phyloP scores from a whole-genome alignment of 2,113 vertebrate species.

The Pelobates fuscus region DNA sequence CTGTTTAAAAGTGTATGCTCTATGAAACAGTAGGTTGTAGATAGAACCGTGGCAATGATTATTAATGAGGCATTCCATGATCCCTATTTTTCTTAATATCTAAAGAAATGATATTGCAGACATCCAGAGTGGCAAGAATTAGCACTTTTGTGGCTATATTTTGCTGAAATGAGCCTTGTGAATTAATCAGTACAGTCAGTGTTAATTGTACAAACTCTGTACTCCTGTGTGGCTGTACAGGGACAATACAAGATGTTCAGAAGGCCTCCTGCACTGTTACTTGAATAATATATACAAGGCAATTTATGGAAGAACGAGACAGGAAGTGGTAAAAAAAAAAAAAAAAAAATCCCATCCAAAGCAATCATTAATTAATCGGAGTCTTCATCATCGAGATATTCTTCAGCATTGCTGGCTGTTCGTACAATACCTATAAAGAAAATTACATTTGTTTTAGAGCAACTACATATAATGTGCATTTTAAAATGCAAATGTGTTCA shows the following conservation, averaged over 20 bases:
- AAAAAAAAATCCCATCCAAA: not conserved
- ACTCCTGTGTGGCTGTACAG: too few relatives aligned
- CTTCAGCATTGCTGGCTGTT: slow-evolving; percentile 89
- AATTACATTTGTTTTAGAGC: not conserved
- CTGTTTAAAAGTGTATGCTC: not conserved
- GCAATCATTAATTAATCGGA: slow-evolving; percentile 82
- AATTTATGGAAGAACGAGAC: too few relatives aligned
- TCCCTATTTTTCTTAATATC: not conserved
- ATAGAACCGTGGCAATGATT: not conserved
- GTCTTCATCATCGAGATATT: slow-evolving; percentile 96
- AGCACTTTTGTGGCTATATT: not conserved
- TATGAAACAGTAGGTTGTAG: not conserved
- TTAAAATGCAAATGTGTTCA: too few relatives aligned
- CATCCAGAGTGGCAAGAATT: not conserved
- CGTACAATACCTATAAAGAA: slow-evolving; percentile 71
- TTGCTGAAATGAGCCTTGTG: not conserved
- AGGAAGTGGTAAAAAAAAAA: too few relatives aligned
- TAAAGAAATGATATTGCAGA: not conserved
- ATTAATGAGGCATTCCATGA: not conserved
- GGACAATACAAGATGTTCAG: too few relatives aligned
- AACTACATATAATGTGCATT: not conserved
- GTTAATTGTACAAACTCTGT: not conserved
- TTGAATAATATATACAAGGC: too few relatives aligned
- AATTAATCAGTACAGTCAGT: not conserved
- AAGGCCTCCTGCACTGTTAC: too few relatives aligned